Base-by-base conservation (phyloP, 1,140 invertebrate species). In the Drosophila ironensis region DNA sequence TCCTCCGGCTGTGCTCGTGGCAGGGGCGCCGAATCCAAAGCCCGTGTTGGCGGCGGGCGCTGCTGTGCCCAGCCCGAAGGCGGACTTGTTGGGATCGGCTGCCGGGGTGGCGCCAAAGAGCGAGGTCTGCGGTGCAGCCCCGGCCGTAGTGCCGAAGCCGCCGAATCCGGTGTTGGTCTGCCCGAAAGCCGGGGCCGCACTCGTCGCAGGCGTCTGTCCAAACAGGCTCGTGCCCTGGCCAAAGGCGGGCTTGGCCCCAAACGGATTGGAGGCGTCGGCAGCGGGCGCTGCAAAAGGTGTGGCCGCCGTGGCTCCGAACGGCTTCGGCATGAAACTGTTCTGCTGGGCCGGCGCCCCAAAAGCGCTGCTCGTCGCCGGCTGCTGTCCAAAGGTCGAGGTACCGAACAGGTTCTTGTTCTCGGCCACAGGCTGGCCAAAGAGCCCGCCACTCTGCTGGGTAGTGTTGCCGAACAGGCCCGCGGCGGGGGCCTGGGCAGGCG, bases 241-340 rank as follows among this genome's bases (percentile, higher is more conserved):
- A 48, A 91, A 91, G 30, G 86, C 88, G 1, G 88, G 89, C 47
- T 87, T 89, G 24, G 88, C 74, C 0, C 90, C 89, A 44, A 91
- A 91, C 19, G 91, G 76, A 70, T 89, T 78, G 59, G 91, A 87
- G 0, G 90, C 88, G 7, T 91, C 90, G 0, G 91, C 90, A 8
- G 91, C 66, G 48, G 91, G 91, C n/a, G 92, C 92, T 19, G 92
- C 92, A 88, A 94, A 92, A 9, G 90, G 91, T 48, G 92, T 92
- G 0, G 92, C 92, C 3, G 92, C 91, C 4, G 92, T 92, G 1
- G 92, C 89, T 27, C 92, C 93, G 77, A 94, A 92, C 0, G 90
- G 81, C 27, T 89, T 90, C 11, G 73, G 73, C 33, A 89, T 37
- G 19, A 84, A 81, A 68, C 88, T 87, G 16, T 74, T 88, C 14